phyloP scores from a whole-genome alignment of 2,113 vertebrate genomes.

The Conger conger region DNA sequence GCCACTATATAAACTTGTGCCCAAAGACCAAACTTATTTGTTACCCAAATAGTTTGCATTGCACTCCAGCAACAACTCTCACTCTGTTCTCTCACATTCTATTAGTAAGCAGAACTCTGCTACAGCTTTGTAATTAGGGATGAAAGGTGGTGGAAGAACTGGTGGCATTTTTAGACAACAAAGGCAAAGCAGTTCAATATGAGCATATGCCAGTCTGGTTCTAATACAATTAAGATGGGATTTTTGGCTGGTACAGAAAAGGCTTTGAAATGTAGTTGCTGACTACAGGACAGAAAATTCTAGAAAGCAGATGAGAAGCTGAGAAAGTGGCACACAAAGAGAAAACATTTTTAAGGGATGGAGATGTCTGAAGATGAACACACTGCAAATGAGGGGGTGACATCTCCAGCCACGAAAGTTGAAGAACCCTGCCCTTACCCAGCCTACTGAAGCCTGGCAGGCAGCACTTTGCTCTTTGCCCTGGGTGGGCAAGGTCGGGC shows the following conservation, averaged over 20 bases:
- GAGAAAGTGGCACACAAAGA: not conserved
- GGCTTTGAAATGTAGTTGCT: not conserved
- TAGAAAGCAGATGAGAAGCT: not conserved
- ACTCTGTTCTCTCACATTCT: not conserved
- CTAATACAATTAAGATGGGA: not conserved
- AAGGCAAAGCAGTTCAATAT: not conserved
- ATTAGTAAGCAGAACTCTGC: not conserved
- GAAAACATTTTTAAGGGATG: not conserved
- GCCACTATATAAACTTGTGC: no score
- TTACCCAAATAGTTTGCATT: not conserved
- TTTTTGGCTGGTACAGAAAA: not conserved
- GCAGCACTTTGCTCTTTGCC: conserved; percentile 62
- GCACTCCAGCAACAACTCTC: not conserved
- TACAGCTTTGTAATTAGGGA: not conserved
- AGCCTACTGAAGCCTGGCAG: conserved; percentile 67
- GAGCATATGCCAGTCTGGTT: not conserved
- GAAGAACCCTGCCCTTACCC: conserved; percentile 55
- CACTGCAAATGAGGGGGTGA: not conserved
- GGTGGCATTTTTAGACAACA: not conserved
- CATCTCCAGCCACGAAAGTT: not conserved
- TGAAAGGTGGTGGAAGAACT: not conserved
- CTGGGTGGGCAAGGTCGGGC: conserved; percentile 64
- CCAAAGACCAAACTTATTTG: not conserved
- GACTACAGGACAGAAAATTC: not conserved
- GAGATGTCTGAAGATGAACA: not conserved